Evolutionary conservation across 30 jellyfish, hydroid and myxozoan genomes (phyloP), one percentile per base, ranked within the genome.

Genomic region (Aurelia sp.): DNA sequence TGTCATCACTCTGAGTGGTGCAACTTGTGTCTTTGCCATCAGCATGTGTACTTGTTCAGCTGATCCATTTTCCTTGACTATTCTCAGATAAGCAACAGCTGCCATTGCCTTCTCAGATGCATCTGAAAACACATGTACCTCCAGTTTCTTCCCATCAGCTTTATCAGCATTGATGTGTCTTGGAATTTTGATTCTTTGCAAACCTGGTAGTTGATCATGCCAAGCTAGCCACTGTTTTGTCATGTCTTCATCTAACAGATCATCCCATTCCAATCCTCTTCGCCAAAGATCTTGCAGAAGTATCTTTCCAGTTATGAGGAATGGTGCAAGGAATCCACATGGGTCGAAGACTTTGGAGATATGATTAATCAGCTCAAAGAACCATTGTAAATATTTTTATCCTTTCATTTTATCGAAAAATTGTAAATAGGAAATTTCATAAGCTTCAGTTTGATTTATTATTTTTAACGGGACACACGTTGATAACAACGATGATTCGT

Each of bases 21-120:
- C 48, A 38, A 38, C 48, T 38, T 38, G 48, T 38, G 92, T 69
- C 79, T 71, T 83, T 40, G 92, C 78, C 86, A 71, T 71, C 74
- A 83, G 9, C 78, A 83, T 11, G 48, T 55, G 9, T 21, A 41
- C 30, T 33, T 53, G 17, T 57, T 12, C 79, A 21, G 40, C 87
- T 21, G 86, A 75, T 21, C 92, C 92, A 35, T 22, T 55, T 69
- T 27, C 38, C 67, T 47, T 17, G 53, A 64, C 63, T 73, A 50
- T 20, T 64, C 89, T 59, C 58, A 72, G 16, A 40, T 85, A 85
- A 17, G 89, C 85, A 11, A 40, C 82, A 30, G 90, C 83, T 69
- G 82, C 89, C 81, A 72, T 30, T 48, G 89, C 94, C 63, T 74
- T 65, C 75, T 73, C 94, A 41, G 89, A 72, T 57, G 94, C 90